A percentile compares a stretch with the other conserved stretches of the same genome.
Evolutionary conservation across 35 echinoderm and acorn worm species (phyloP).

Genomic region (Eucidaris tribuloides): DNA sequence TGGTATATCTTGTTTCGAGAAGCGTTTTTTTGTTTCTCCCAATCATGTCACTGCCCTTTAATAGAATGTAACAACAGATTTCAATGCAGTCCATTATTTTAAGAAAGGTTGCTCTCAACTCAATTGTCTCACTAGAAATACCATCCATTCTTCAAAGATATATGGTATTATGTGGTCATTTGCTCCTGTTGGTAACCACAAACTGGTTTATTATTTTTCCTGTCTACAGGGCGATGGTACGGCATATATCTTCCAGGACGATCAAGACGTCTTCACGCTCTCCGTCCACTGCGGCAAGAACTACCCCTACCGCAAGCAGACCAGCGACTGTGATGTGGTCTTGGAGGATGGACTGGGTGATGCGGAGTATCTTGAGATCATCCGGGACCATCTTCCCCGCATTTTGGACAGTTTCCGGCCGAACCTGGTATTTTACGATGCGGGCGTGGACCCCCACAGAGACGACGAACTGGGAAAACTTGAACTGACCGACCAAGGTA

Average conservation of each 20-base stretch:
- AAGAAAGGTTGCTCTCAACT: too few relatives aligned
- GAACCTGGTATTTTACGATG: conserved; percentile 68
- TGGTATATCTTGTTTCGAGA: too few relatives aligned
- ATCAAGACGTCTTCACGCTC: conserved; percentile 62
- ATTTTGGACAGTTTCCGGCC: conserved; percentile 57
- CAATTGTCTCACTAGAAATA: too few relatives aligned
- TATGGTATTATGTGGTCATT: too few relatives aligned
- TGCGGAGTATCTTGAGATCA: conserved; percentile 48
- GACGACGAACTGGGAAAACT: conserved; percentile 67
- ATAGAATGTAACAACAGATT: too few relatives aligned
- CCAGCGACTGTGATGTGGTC: conserved; percentile 69
- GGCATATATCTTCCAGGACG: conserved; percentile 66
- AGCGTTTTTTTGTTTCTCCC: too few relatives aligned
- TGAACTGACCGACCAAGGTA: conserved; percentile 65
- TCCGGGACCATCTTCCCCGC: conserved; percentile 57
- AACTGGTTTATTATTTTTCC: background rate
- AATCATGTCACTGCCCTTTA: too few relatives aligned
- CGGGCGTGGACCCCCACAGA: conserved; percentile 76
- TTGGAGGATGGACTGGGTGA: conserved; percentile 47
- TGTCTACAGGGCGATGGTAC: conserved; percentile 67
- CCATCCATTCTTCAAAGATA: too few relatives aligned
- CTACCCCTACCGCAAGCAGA: conserved; percentile 59
- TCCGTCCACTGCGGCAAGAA: conserved; percentile 84
- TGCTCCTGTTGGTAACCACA: background rate
- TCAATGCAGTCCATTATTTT: too few relatives aligned